These are phyloP conservation scores for Pampusana beccarii DNA, from an alignment of 2,113 vertebrate genomes.

Conservation along the genomic window DNA sequence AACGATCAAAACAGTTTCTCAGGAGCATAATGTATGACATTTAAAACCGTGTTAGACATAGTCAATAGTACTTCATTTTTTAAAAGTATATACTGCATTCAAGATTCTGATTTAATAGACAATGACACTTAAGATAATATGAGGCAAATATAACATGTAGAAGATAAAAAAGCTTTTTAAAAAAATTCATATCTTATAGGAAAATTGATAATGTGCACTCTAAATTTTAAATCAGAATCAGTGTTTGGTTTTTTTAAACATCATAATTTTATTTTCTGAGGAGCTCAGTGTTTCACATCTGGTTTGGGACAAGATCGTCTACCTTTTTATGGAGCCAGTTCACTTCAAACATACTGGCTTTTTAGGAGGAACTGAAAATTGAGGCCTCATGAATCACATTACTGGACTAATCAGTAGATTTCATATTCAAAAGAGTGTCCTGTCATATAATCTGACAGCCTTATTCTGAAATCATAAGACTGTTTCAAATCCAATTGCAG, in stretches of 20 bases:
- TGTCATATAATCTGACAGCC: background rate
- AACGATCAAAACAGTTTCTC: background rate
- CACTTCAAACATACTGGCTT: background rate
- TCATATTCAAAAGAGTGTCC: background rate
- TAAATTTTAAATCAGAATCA: background rate
- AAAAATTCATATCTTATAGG: background rate
- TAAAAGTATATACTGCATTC: background rate
- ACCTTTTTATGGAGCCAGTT: background rate
- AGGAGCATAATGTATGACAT: background rate
- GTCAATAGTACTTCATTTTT: background rate
- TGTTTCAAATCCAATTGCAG: background rate
- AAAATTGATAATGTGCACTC: background rate
- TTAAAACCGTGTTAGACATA: background rate
- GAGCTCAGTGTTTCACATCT: background rate
- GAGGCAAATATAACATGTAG: background rate
- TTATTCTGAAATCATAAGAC: background rate
- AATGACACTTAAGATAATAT: background rate
- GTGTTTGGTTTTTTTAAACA: fast-evolving
- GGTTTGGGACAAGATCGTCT: background rate
- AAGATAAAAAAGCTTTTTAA: background rate
- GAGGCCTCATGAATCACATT: background rate
- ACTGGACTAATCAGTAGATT: background rate
- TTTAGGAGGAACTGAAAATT: background rate
- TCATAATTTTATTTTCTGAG: background rate
- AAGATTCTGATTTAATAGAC: background rate